These are phyloP conservation scores for Hydropsyche tenuis DNA, from an alignment of 1,140 invertebrate genomes.

Conservation along the genomic window DNA sequence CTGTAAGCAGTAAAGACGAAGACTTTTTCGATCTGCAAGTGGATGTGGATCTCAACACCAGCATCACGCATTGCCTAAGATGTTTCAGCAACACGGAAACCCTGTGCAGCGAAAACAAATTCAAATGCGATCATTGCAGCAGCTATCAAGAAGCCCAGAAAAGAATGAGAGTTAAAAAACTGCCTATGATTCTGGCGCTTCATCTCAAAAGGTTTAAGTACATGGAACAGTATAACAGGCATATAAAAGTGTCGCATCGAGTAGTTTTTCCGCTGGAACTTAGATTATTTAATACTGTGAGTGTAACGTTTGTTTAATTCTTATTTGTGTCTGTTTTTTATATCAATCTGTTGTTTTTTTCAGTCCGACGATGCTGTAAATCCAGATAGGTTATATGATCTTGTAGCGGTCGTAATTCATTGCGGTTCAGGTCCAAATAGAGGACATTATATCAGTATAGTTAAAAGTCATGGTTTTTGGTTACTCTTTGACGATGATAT, in stretches of 20 bases:
- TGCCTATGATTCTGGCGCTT: slow-evolving; percentile 96
- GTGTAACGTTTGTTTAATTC: slow-evolving; percentile 50
- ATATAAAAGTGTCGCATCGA: slow-evolving; percentile 98
- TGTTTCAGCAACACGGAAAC: slow-evolving; percentile 99
- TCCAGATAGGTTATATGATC: slow-evolving; percentile 96
- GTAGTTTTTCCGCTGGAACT: slow-evolving; percentile 99
- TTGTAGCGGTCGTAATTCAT: slow-evolving; percentile 98
- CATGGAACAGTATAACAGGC: slow-evolving; percentile 97
- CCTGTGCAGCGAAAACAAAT: slow-evolving; percentile 99
- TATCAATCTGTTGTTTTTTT: slow-evolving; percentile 51
- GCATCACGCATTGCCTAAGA: slow-evolving; percentile 96
- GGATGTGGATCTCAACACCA: slow-evolving; percentile 99
- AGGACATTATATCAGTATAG: slow-evolving; percentile 99
- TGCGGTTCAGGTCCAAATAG: slow-evolving; percentile 98
- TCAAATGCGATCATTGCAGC: slow-evolving; percentile 99
- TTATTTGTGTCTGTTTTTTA: too few species aligned
- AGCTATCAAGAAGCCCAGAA: slow-evolving; percentile 99
- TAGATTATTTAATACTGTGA: slow-evolving; percentile 96
- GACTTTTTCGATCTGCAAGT: slow-evolving; percentile 99
- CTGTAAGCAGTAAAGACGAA: slow-evolving; percentile 99
- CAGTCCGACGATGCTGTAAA: slow-evolving; percentile 97
- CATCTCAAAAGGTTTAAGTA: slow-evolving; percentile 99
- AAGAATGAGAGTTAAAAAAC: slow-evolving; percentile 97
- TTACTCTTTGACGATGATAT: slow-evolving; percentile 99
- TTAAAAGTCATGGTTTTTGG: slow-evolving; percentile 99